Base-by-base conservation (phyloP, 1,140 invertebrate genomes). In the Magallana gigas region DNA sequence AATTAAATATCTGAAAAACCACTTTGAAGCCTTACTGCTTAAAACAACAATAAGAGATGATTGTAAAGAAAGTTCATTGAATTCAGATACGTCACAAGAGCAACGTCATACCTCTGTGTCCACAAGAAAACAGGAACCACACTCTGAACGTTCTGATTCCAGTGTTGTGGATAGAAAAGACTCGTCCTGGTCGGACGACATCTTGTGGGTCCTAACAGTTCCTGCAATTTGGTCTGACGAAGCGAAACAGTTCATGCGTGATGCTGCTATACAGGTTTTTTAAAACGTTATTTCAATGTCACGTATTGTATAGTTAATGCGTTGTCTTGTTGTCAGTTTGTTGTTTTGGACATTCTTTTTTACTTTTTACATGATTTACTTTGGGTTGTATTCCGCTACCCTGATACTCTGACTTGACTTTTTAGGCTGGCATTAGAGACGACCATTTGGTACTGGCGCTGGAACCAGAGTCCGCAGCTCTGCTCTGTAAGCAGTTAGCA, bases 221-320 rank as follows among this genome's bases (percentile, higher is more conserved):
- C 23, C 68, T 36, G 68, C 68, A 6, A 71, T 71, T 23, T 71
- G 68, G 68, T 71, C 68, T 71, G 68, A 71, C 23, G 18, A 71
- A 71, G 68, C 68, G 18, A 71, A 71, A 36, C 68, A 71, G 18
- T 71, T 71, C 68, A 71, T 71, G 68, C 23, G 68, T 9, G 68
- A 71, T 11, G 68, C 68, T 8, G 68, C 68, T 36, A 71, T 71
- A 29, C 68, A 71, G 68, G 68, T 71, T 29, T 9, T 0, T 8
- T 1, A 1, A 36, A 36, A 1, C 1, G 1, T 36, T 36, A 1
- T 36, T 1, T 36, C 1, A 36, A 36, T 1, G 1, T 36, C 3
- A 36, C 1, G 1, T 1, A 36, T 36, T 1, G 3, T n/a, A n/a
- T n/a, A n/a, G n/a, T n/a, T n/a, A 36, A 36, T 36, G 36, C 3